A percentile compares a stretch with the other conserved stretches of the same genome.
Conservation (phyloP, 1,140 invertebrate species). For the Formica selysi region DNA sequence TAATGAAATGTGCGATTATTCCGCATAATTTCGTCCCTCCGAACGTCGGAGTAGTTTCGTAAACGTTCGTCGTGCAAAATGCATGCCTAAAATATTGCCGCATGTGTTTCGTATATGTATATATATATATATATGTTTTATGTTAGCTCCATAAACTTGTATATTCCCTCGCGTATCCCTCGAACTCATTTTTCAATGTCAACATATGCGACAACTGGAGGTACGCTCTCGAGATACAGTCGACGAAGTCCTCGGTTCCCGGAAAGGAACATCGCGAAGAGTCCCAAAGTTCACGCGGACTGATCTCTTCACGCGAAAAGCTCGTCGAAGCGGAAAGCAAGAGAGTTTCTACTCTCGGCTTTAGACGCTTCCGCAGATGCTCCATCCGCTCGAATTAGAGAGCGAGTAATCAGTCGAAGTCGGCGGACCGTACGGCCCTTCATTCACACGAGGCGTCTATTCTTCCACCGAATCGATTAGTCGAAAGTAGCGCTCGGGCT, state of each 20-base stretch:
- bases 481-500: slow-evolving; percentile 49
- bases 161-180: slow-evolving; percentile 6
- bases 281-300: not conserved
- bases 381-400: slow-evolving; percentile 73
- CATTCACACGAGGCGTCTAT: slow-evolving; percentile 41
- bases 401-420: slow-evolving; percentile 67
- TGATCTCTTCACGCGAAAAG: not conserved
- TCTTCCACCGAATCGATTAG: slow-evolving; percentile 56
- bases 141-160: not conserved
- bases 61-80: not conserved
- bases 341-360: slow-evolving; percentile 16
- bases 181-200: slow-evolving; percentile 17
- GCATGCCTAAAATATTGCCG: not conserved
- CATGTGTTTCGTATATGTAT: not conserved
- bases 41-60: not conserved
- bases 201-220: not conserved
- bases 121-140: not conserved
- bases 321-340: not conserved
- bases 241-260: not conserved
- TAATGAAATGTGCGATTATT: slow-evolving; percentile 9
- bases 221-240: not conserved
- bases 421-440: slow-evolving; percentile 34
- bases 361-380: slow-evolving; percentile 40
- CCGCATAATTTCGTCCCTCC: not conserved
- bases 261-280: not conserved